Conservation (phyloP, 2,888 invertebrate genomes). For the Schizotus pectinicornis region DNA sequence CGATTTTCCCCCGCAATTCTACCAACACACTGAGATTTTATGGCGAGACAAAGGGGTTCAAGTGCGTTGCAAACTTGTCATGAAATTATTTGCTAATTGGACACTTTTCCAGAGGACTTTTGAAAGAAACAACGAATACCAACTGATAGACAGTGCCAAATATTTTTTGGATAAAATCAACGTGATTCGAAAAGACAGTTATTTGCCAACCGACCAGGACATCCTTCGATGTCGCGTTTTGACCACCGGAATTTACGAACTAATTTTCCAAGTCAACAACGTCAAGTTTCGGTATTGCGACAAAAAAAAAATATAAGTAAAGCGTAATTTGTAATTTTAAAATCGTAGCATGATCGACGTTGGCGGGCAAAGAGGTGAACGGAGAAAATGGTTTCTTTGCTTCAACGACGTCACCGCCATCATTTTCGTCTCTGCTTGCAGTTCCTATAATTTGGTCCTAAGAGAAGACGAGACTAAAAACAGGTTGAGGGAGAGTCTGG, state of each 20-base stretch:
- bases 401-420: constrained; percentile 99
- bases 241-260: constrained; percentile 98
- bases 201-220: constrained; percentile 97
- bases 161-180: constrained; percentile 97
- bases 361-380: constrained; percentile 96
- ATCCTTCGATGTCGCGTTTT: constrained; percentile 97
- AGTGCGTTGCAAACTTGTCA: constrained; percentile 33
- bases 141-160: constrained; percentile 99
- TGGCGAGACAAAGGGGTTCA: constrained; percentile 96
- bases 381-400: constrained; percentile 99
- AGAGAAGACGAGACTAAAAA: constrained; percentile 97
- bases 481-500: constrained; percentile 92
- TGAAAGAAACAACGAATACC: constrained; percentile 97
- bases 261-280: constrained; percentile 86
- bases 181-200: constrained; percentile 89
- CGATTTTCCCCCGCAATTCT: constrained; percentile 92
- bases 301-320: constrained; percentile 1
- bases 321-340: no score
- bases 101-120: constrained; percentile 65
- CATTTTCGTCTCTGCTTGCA: constrained; percentile 98
- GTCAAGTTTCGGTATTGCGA: constrained; percentile 33
- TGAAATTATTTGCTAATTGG: neutral
- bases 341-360: constrained; percentile 93
- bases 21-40: constrained; percentile 90
- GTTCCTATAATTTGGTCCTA: constrained; percentile 98